Evolutionary conservation across 2,113 vertebrate genomes (phyloP), one percentile per base, ranked within the genome.

Genomic region (Oryzias woworae): DNA sequence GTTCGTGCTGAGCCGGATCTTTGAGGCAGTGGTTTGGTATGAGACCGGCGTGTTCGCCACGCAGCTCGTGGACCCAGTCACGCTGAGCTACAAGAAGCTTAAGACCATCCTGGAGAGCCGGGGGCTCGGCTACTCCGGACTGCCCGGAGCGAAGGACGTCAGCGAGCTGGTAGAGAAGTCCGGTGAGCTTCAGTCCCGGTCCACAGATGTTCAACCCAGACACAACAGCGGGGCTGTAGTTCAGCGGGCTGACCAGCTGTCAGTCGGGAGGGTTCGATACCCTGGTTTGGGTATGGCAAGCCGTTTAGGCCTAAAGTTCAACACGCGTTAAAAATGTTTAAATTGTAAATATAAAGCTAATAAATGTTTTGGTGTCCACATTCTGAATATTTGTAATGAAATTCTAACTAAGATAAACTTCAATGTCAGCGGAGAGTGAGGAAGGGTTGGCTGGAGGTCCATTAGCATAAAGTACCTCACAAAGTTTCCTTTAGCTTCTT

Each of bases 1-100:
- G 5, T 98, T 98, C 72, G 91, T 94, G 47, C 87, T 98, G 83
- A 95, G 96, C 28, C 82, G 97, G 56, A 91, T 98, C 62, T 96
- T 98, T 48, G 97, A 98, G 83, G 95, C 96, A 54, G 90, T 96
- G 20, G 94, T 95, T 44, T 98, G 97, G 97, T 98, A 96, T 58
- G 96, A 98, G 86, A 96, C 95, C 0, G 97, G 96, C 6, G 92
- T 95, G 77, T 93, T 98, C 28, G 95, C 95, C 66, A 96, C 94
- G 12, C 96, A 97, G 92, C 87, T 98, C 49, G 95, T 97, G 80
- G 97, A 98, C 61, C 97, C 97, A 0, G 94, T 98, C 22, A 92
- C 94, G 0, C 82, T 98, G 69, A 98, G 96, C 74, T 96, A 96
- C 70, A 94, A 92, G 75, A 96, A 95, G 87, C 88, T 98, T 62